phyloP scores from a whole-genome alignment of 2,888 invertebrate genomes.

The Parelbella ahira region DNA sequence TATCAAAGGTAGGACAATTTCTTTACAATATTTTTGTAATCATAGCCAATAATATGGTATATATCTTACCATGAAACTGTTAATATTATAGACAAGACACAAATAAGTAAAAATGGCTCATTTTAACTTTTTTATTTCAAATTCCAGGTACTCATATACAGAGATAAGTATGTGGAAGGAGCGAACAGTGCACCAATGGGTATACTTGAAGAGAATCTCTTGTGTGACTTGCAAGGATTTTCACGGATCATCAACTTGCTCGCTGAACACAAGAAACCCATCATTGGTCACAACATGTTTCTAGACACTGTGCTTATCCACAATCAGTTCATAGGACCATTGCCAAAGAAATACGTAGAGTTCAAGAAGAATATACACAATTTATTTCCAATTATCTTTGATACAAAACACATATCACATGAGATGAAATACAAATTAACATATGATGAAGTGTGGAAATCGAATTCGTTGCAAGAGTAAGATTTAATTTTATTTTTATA shows the following conservation, averaged over 20 bases:
- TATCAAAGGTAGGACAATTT: no score
- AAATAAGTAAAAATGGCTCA: no score
- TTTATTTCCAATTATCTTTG: conserved; percentile 85
- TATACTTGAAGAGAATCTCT: conserved; percentile 70
- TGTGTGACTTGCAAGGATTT: conserved; percentile 82
- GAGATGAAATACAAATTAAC: conserved; percentile 66
- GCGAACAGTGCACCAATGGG: conserved; percentile 54
- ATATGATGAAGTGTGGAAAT: conserved; percentile 72
- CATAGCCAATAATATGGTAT: no score
- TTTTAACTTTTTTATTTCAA: neutral
- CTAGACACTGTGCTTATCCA: conserved; percentile 85
- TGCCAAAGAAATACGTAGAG: conserved; percentile 82
- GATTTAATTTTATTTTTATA: conserved; percentile 34
- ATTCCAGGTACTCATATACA: conserved; percentile 65
- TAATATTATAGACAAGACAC: no score
- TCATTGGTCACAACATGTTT: conserved; percentile 88
- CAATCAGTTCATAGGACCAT: conserved; percentile 85
- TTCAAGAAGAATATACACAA: conserved; percentile 83
- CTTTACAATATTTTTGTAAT: no score
- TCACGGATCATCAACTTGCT: conserved; percentile 83
- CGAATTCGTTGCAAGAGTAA: conserved; percentile 75
- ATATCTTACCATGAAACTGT: no score
- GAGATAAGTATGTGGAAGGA: conserved; percentile 60
- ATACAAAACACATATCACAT: conserved; percentile 86
- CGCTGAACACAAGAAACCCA: conserved; percentile 82